A percentile compares a stretch with the other conserved stretches of the same genome.
phyloP scores from a whole-genome alignment of 92 coral and sea anemone species.

The Hydrozoanthus gracilis region DNA sequence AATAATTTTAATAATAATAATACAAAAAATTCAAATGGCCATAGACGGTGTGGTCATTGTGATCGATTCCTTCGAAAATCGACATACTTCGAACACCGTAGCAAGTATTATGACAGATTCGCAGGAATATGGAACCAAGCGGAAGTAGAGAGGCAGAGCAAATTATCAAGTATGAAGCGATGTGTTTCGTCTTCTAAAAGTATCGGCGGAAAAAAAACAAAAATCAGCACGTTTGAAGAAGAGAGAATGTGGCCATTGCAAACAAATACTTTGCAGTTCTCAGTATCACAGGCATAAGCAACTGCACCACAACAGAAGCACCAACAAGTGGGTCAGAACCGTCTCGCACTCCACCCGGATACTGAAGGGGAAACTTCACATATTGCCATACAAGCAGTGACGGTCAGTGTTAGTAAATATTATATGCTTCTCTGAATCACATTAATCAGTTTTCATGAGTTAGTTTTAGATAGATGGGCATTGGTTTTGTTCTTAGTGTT shows the following conservation, averaged over 20 bases:
- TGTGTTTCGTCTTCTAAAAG: background rate
- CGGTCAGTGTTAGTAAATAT: too few species aligned
- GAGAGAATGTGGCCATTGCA: conserved; percentile 33
- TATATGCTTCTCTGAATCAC: too few species aligned
- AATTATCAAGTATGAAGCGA: background rate
- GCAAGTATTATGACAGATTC: background rate
- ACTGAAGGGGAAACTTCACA: conserved; percentile 2
- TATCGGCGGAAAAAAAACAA: too few species aligned
- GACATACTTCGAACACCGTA: background rate
- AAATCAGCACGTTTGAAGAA: background rate
- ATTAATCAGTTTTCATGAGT: too few species aligned
- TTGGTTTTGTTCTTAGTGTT: too few species aligned
- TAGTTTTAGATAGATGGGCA: too few species aligned
- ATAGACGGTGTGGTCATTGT: conserved; percentile 3
- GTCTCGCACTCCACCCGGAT: conserved; percentile 7
- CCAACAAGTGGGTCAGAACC: background rate
- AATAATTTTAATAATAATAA: too few species aligned
- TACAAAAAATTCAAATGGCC: background rate
- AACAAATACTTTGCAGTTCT: conserved; percentile 14
- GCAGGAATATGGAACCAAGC: background rate
- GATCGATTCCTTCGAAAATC: conserved; percentile 2
- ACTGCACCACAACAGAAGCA: background rate
- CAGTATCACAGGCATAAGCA: conserved; percentile 22
- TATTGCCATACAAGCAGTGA: background rate
- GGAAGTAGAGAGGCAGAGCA: background rate